Conservation (phyloP, 2,113 vertebrate species). For the Emydocephalus ijimae region DNA sequence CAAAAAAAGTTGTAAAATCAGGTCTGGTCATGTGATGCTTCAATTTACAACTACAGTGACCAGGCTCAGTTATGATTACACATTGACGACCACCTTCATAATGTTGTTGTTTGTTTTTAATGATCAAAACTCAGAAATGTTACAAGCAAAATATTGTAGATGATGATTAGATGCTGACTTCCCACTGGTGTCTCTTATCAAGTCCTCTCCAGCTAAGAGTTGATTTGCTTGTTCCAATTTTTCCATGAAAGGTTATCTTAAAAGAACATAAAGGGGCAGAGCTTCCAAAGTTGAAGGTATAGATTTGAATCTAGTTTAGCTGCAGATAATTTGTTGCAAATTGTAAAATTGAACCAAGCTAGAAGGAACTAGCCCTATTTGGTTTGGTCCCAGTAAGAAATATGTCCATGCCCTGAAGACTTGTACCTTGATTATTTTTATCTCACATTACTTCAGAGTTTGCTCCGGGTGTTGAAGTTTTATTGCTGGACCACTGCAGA, state of each 20-base stretch:
- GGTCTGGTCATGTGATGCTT: too few species aligned
- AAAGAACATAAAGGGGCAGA: neutral
- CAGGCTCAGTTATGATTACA: neutral
- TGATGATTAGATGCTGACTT: neutral
- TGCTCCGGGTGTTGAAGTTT: neutral
- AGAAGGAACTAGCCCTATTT: neutral
- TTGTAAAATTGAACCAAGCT: neutral
- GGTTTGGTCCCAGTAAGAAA: neutral
- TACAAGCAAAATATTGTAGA: neutral
- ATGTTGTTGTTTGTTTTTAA: neutral
- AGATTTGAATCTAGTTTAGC: neutral
- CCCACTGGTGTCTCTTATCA: neutral
- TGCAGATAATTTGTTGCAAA: neutral
- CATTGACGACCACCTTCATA: neutral
- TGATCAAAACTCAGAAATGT: neutral
- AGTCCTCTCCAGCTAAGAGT: neutral
- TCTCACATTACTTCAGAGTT: constrained; percentile 11
- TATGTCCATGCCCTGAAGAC: constrained; percentile 34
- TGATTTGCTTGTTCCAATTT: neutral
- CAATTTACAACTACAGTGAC: too few species aligned
- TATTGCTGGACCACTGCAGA: constrained; percentile 1
- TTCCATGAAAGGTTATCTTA: neutral
- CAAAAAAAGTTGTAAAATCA: too few species aligned
- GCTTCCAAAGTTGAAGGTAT: neutral
- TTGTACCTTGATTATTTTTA: constrained; percentile 16